Conservation (phyloP, 2,113 vertebrate genomes). For the Bubo blakistoni region DNA sequence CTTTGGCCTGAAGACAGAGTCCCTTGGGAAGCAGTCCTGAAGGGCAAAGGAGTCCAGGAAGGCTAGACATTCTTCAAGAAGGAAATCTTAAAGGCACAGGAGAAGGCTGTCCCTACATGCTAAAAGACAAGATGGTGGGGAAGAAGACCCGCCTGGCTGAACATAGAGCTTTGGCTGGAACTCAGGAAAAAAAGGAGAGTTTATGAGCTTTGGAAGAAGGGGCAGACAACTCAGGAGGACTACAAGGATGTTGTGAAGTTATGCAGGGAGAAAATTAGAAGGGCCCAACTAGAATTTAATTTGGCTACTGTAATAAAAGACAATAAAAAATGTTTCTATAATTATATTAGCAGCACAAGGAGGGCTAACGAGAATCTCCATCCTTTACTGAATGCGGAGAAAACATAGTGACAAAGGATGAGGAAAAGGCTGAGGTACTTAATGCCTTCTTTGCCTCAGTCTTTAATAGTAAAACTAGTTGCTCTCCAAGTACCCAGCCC, state of each 20-base stretch:
- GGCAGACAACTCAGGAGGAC: background rate
- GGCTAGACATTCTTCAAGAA: background rate
- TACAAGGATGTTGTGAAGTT: background rate
- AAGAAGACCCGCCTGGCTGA: background rate
- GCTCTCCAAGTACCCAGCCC: background rate
- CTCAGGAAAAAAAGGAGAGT: background rate
- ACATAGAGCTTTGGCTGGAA: background rate
- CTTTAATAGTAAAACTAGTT: background rate
- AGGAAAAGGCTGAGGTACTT: background rate
- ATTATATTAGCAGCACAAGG: background rate
- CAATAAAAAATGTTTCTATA: too few species aligned
- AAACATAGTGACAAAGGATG: background rate
- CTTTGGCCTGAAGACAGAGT: background rate
- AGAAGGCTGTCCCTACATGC: background rate
- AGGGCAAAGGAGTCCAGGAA: background rate
- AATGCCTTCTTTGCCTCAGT: background rate
- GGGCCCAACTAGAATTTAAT: background rate
- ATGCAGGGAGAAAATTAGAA: background rate
- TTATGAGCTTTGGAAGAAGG: background rate
- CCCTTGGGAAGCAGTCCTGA: background rate
- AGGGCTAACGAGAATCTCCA: background rate
- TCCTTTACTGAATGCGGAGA: background rate
- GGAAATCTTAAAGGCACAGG: background rate
- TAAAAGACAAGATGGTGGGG: background rate
- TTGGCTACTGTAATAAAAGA: background rate